These are phyloP conservation scores for Catharus minimus DNA, from an alignment of 2,113 vertebrate genomes.

Conservation along the genomic window DNA sequence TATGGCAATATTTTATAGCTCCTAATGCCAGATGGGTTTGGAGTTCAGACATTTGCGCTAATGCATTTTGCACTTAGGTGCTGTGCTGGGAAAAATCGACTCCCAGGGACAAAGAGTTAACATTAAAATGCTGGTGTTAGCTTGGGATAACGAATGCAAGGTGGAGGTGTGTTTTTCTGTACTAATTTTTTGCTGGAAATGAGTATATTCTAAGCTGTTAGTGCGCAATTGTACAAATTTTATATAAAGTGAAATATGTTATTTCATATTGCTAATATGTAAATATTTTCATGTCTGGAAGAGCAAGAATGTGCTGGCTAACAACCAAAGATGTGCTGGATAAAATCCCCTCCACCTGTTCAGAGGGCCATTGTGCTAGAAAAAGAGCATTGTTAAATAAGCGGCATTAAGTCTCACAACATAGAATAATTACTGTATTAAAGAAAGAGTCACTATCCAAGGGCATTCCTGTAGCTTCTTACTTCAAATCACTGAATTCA, in stretches of 20 bases:
- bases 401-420: not conserved
- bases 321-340: constrained; percentile 49
- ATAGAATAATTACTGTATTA: not conserved
- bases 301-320: constrained; percentile 57
- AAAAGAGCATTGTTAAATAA: constrained; percentile 14
- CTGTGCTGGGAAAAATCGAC: constrained; percentile 40
- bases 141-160: not conserved
- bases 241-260: not conserved
- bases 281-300: constrained; percentile 50
- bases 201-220: not conserved
- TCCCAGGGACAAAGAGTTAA: constrained; percentile 39
- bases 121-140: constrained; percentile 3
- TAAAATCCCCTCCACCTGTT: constrained; percentile 56
- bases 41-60: constrained; percentile 41
- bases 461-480: not conserved
- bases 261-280: constrained; percentile 3
- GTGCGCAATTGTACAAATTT: not conserved
- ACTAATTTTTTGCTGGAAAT: not conserved
- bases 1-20: constrained; percentile 38
- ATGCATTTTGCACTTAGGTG: constrained; percentile 55
- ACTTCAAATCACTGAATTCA: not conserved
- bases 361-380: not conserved
- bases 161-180: not conserved
- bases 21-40: constrained; percentile 30
- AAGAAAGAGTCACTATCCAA: not conserved